Conservation (phyloP, 2,888 invertebrate genomes). For the Drosophila kanekoi region DNA sequence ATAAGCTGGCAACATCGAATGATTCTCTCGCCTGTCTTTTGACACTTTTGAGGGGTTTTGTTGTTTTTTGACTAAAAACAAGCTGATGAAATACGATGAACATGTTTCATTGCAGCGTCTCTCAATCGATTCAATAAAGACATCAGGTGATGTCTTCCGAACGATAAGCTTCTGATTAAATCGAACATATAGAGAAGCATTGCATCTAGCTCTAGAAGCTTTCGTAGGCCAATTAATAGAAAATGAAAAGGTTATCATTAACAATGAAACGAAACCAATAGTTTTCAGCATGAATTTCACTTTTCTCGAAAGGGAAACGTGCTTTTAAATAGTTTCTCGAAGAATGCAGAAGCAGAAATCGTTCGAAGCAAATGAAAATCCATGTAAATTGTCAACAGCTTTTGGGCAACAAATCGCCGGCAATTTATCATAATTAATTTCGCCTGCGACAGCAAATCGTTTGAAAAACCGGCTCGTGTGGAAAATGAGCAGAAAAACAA, state of each 20-base stretch:
- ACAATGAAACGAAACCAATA: not conserved
- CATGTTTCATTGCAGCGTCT: constrained; percentile 13
- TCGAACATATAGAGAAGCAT: not conserved
- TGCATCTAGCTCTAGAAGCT: not conserved
- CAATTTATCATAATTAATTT: constrained; percentile 49
- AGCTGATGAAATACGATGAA: constrained; percentile 50
- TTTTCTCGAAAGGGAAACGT: constrained; percentile 1
- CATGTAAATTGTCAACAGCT: constrained; percentile 6
- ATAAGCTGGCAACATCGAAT: constrained; percentile 32
- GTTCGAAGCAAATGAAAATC: constrained; percentile 1
- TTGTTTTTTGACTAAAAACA: not conserved
- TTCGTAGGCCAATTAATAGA: too few species aligned
- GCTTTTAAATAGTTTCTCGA: not conserved
- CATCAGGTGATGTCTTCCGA: constrained; percentile 34
- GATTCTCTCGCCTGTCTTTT: not conserved
- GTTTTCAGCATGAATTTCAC: not conserved
- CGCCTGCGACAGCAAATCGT: constrained; percentile 3
- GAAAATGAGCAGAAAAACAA: constrained; percentile 41
- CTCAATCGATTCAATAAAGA: constrained; percentile 5
- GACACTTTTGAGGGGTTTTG: constrained; percentile 3
- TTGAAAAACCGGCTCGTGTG: constrained; percentile 2
- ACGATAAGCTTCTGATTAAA: constrained; percentile 5
- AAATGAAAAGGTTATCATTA: too few species aligned
- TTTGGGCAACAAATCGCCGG: constrained; percentile 30
- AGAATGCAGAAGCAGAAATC: not conserved